Evolutionary conservation across 1,140 invertebrate genomes (phyloP).

Genomic region (Batillaria attramentaria): DNA sequence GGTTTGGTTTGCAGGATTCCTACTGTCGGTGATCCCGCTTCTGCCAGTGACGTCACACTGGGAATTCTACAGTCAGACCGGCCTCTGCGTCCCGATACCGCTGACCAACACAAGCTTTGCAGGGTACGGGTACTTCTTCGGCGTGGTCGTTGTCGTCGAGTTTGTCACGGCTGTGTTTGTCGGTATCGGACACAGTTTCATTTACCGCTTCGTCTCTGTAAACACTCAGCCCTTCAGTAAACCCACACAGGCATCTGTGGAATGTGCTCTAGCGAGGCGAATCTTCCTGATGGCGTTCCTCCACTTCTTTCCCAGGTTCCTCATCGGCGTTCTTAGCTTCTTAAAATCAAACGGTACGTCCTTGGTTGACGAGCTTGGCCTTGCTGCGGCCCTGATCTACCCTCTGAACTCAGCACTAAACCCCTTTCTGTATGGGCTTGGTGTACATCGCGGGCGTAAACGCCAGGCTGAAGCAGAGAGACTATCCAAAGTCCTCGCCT

Average conservation of each 20-base stretch:
- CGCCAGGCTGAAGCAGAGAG: background rate
- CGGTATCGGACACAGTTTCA: constrained; percentile 38
- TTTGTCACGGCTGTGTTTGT: constrained; percentile 39
- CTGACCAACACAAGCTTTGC: constrained; percentile 25
- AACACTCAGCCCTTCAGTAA: background rate
- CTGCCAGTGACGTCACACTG: constrained; percentile 7
- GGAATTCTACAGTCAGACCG: constrained; percentile 45
- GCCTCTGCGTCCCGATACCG: constrained; percentile 47
- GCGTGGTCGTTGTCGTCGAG: constrained; percentile 43
- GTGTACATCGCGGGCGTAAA: background rate
- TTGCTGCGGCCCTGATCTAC: constrained; percentile 5
- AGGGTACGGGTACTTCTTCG: constrained; percentile 42
- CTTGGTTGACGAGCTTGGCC: background rate
- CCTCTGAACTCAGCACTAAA: constrained; percentile 37
- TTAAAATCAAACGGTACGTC: background rate
- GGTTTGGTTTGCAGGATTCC: background rate
- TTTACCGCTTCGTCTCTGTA: background rate
- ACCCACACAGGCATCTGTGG: background rate
- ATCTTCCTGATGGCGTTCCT: background rate
- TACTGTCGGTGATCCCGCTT: background rate
- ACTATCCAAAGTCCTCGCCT: background rate
- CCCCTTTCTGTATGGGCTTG: constrained; percentile 22
- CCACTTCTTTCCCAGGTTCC: constrained; percentile 2
- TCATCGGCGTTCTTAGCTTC: background rate
- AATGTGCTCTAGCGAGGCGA: background rate